A percentile compares a stretch with the other conserved stretches of the same genome.
Conservation (phyloP, 2,113 vertebrate species). For the Cichladusa arquata region DNA sequence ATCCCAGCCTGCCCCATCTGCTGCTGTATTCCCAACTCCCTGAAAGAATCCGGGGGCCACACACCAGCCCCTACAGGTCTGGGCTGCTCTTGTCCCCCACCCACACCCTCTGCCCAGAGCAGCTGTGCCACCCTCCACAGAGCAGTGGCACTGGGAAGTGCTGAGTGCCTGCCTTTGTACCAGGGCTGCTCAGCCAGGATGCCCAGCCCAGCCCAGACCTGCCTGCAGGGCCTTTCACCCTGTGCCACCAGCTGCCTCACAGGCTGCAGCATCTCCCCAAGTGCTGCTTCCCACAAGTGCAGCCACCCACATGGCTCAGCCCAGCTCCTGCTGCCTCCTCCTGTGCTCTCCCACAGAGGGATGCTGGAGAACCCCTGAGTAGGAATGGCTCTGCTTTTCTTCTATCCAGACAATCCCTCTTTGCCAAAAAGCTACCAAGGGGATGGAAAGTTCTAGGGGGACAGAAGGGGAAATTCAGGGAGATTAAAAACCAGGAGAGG, state of each 20-base stretch:
- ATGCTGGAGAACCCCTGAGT: background rate
- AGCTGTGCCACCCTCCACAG: background rate
- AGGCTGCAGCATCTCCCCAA: background rate
- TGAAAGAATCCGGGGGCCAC: too few species aligned
- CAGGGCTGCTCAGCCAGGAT: background rate
- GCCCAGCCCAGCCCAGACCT: too few species aligned
- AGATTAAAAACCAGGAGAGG: background rate
- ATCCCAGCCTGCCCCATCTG: background rate
- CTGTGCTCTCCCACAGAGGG: background rate
- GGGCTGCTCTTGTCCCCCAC: background rate
- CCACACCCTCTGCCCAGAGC: background rate
- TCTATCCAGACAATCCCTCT: background rate
- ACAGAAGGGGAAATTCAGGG: background rate
- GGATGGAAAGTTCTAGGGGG: background rate
- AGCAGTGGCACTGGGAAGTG: background rate
- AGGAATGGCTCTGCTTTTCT: background rate
- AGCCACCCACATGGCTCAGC: background rate
- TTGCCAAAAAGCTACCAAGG: background rate
- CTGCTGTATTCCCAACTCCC: background rate
- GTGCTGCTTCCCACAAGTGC: background rate
- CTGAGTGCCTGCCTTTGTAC: background rate
- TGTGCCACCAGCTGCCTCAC: background rate
- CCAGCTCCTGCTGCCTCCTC: background rate
- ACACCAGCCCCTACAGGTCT: fast-evolving
- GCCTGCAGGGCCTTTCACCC: background rate